Conservation (phyloP, 2,797 vertebrate species). For the Falco concolor region DNA sequence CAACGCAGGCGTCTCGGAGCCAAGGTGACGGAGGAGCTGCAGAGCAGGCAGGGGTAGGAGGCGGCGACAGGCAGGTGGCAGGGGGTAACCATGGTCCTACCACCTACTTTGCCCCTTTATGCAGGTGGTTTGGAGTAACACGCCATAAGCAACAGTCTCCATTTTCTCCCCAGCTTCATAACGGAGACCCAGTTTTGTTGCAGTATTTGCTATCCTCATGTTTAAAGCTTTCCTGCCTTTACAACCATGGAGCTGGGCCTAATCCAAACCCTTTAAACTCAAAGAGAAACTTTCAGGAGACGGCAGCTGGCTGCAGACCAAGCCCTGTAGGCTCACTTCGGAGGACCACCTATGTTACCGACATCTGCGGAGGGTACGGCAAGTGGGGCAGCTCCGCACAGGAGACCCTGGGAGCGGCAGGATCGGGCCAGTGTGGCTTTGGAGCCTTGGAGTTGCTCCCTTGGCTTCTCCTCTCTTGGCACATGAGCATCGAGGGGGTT, state of each 20-base stretch:
- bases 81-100: background rate
- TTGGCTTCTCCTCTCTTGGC: background rate
- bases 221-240: background rate
- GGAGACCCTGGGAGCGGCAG: background rate
- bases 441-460: background rate
- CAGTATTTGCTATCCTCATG: background rate
- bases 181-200: background rate
- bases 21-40: background rate
- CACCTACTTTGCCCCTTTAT: background rate
- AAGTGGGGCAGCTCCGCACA: fast-evolving
- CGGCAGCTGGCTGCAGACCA: background rate
- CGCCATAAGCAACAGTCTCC: background rate
- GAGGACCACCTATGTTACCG: background rate
- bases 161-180: background rate
- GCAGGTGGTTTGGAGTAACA: background rate
- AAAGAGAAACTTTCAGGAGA: background rate
- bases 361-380: background rate
- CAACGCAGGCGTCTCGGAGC: background rate
- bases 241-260: background rate
- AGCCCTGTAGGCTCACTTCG: background rate
- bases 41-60: background rate
- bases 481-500: background rate
- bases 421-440: background rate
- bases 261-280: background rate
- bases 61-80: background rate